Percentiles rank a stretch among this genome's conserved stretches.
phyloP scores from a whole-genome alignment of 2,113 vertebrate genomes.

The Leptosomus discolor region DNA sequence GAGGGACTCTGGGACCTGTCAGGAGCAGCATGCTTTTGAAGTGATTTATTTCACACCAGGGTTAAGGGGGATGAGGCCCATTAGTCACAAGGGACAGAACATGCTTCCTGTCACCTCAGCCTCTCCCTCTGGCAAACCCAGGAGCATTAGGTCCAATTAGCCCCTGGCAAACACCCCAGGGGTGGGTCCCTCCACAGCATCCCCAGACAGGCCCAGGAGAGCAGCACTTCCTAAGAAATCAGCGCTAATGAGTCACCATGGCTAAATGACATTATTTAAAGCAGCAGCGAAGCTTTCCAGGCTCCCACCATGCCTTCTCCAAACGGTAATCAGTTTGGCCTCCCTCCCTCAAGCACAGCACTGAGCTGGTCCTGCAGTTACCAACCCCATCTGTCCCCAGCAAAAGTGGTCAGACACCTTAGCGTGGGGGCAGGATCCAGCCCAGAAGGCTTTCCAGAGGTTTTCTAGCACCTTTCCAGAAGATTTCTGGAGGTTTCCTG shows the following conservation, averaged over 20 bases:
- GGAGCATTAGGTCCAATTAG: neutral
- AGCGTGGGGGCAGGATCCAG: neutral
- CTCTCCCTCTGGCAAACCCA: neutral
- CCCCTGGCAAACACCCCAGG: neutral
- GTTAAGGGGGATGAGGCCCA: neutral
- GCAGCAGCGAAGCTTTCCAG: neutral
- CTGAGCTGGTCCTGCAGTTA: neutral
- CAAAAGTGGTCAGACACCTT: neutral
- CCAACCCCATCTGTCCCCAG: neutral
- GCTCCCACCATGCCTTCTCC: neutral
- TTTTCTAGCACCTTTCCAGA: neutral
- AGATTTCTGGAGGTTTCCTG: neutral
- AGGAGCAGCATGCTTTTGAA: neutral
- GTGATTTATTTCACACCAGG: neutral
- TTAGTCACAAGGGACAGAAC: neutral
- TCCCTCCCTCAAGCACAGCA: neutral
- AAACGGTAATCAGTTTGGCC: neutral
- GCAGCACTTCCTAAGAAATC: conserved; percentile 7
- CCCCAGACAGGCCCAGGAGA: neutral
- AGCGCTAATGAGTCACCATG: neutral
- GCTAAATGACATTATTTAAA: neutral
- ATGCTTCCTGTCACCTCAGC: neutral
- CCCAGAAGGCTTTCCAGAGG: neutral
- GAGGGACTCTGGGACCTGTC: neutral
- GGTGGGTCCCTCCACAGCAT: neutral